Evolutionary conservation across 1,140 invertebrate genomes (phyloP).

Genomic region (Drosophila setifemur): DNA sequence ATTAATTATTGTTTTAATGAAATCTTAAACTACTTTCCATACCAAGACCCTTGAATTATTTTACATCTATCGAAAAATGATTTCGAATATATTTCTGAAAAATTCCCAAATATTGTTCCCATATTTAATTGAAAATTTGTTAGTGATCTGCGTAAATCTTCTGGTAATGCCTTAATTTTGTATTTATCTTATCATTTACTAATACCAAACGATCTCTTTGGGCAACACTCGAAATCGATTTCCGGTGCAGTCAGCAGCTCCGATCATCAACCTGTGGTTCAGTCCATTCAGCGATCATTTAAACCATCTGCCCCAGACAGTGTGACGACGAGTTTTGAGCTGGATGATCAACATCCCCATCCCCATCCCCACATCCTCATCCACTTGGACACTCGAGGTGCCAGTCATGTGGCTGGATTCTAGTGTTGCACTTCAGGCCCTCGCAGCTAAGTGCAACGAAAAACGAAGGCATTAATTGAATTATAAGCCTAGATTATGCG

Average conservation of each 20-base stretch:
- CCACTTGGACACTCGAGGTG: conserved; percentile 50
- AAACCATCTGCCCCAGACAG: conserved; percentile 68
- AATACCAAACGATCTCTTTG: conserved; percentile 63
- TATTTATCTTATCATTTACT: conserved; percentile 22
- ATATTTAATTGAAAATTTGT: too few relatives aligned
- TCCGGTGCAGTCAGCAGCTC: conserved; percentile 65
- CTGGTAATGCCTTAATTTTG: conserved; percentile 16
- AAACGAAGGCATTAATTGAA: conserved; percentile 78
- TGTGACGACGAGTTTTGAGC: conserved; percentile 58
- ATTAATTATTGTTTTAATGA: too few relatives aligned
- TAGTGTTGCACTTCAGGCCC: conserved; percentile 73
- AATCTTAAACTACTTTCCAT: too few relatives aligned
- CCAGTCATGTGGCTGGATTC: conserved; percentile 79
- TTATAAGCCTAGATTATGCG: conserved; percentile 82
- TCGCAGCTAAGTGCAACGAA: conserved; percentile 67
- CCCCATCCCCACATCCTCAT: not conserved
- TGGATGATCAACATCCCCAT: not conserved
- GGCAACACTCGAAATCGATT: conserved; percentile 46
- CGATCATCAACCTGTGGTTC: conserved; percentile 52
- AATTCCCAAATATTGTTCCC: too few relatives aligned
- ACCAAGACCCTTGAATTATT: too few relatives aligned
- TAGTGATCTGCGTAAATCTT: not conserved
- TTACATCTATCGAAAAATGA: too few relatives aligned
- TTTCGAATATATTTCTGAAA: too few relatives aligned
- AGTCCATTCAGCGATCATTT: conserved; percentile 22